Evolutionary conservation across 2,113 vertebrate genomes (phyloP).

Genomic region (Puma concolor): DNA sequence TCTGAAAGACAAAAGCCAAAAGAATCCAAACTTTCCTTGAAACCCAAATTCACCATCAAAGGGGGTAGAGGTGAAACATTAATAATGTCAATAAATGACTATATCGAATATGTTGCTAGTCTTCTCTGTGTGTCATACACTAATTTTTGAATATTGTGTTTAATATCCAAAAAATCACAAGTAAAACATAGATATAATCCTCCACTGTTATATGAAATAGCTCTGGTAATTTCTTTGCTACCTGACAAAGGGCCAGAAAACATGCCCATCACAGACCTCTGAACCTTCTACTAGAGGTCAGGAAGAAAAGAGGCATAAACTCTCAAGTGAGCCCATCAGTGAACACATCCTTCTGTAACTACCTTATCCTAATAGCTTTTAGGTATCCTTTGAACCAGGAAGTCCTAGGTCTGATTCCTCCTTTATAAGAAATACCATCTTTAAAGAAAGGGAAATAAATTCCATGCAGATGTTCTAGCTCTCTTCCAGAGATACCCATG

Average conservation of each 20-base stretch:
- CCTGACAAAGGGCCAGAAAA: neutral
- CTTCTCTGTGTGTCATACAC: neutral
- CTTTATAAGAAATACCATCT: neutral
- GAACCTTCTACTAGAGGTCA: neutral
- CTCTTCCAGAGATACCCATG: neutral
- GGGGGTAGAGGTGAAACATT: neutral
- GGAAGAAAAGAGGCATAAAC: neutral
- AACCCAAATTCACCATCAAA: neutral
- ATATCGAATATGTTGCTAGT: neutral
- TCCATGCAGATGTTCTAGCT: neutral
- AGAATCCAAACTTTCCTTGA: neutral
- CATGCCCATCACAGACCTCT: neutral
- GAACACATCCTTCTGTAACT: neutral
- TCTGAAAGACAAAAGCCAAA: neutral
- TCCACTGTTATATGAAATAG: neutral
- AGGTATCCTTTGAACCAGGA: neutral
- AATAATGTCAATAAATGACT: neutral
- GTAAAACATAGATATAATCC: neutral
- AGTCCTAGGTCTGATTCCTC: neutral
- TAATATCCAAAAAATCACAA: constrained; percentile 36
- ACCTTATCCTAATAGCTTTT: neutral
- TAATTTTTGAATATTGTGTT: neutral
- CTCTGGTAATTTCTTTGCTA: neutral
- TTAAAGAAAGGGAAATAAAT: neutral
- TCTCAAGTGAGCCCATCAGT: neutral